phyloP scores from a whole-genome alignment of 2,113 vertebrate species.

The Alaudala cheleensis region DNA sequence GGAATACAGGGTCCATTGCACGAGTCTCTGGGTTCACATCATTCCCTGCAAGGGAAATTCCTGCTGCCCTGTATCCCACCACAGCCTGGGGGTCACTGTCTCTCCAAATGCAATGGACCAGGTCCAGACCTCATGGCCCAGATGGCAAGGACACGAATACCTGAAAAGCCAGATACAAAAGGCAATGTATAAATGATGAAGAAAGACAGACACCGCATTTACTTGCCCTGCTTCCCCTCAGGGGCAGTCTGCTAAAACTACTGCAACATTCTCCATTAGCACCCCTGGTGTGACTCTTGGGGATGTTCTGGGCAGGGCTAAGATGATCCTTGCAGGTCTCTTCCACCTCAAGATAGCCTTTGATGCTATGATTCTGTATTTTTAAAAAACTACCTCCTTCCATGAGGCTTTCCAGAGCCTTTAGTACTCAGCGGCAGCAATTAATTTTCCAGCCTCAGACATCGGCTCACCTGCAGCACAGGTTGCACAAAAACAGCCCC shows the following conservation, averaged over 20 bases:
- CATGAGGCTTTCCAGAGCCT: fast-evolving
- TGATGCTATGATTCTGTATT: background rate
- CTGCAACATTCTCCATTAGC: background rate
- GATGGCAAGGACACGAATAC: background rate
- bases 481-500: background rate
- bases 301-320: background rate
- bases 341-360: background rate
- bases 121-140: background rate
- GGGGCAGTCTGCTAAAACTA: background rate
- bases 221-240: background rate
- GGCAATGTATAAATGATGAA: background rate
- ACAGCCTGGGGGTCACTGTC: background rate
- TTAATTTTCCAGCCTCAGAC: background rate
- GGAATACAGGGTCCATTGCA: fast-evolving
- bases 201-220: background rate
- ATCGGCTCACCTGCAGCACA: background rate
- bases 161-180: background rate
- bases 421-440: background rate
- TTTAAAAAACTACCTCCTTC: background rate
- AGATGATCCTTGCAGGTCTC: background rate
- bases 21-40: background rate
- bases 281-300: background rate
- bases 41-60: background rate
- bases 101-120: background rate
- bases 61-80: background rate